Evolutionary conservation across 2,888 invertebrate species (phyloP).

Genomic region (Polydrusus pterygomalis): DNA sequence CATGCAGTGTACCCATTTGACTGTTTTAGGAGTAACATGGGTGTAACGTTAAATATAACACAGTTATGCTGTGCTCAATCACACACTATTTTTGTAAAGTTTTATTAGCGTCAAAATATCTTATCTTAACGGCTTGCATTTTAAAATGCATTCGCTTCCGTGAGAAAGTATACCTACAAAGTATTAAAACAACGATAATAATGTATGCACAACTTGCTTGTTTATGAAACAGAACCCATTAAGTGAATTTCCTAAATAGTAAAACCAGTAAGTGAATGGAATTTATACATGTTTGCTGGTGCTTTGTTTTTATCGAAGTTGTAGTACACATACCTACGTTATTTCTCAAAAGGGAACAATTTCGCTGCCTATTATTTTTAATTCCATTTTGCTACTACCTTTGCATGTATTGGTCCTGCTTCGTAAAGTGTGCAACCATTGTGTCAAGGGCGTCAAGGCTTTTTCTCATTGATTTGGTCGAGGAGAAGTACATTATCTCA

Average conservation of each 20-base stretch:
- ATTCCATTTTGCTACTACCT: neutral
- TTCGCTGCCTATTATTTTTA: neutral
- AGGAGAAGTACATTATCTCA: too few species aligned
- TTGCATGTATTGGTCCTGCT: too few species aligned
- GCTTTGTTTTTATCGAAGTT: conserved; percentile 15
- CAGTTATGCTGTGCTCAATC: neutral
- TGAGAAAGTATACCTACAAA: conserved; percentile 30
- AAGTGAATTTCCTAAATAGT: conserved; percentile 15
- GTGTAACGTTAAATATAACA: neutral
- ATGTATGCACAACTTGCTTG: conserved; percentile 1
- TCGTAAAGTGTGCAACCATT: too few species aligned
- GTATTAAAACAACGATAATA: conserved; percentile 15
- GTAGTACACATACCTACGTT: neutral
- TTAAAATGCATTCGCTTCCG: conserved; percentile 24
- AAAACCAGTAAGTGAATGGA: conserved; percentile 15
- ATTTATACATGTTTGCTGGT: neutral
- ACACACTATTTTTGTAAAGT: neutral
- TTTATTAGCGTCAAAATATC: conserved; percentile 17
- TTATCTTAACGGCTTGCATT: conserved; percentile 32
- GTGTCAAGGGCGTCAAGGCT: too few species aligned
- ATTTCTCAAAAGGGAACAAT: neutral
- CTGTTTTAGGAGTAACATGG: neutral
- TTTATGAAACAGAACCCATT: conserved; percentile 6
- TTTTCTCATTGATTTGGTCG: too few species aligned
- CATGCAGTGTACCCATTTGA: too few species aligned